Conservation (phyloP, 2,888 invertebrate species). For the Trypoxylon attenuatum region DNA sequence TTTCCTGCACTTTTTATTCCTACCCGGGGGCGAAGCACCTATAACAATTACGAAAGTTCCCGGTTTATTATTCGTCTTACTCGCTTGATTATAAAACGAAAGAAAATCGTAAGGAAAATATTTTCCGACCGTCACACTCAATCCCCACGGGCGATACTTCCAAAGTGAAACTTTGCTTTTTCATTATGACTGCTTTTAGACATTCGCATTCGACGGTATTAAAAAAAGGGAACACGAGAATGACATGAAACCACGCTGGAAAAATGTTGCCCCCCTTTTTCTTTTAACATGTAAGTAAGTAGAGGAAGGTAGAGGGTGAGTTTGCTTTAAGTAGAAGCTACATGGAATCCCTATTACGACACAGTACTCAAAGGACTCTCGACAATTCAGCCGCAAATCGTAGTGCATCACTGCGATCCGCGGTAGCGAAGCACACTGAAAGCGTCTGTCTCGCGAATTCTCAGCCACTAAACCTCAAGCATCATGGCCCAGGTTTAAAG, state of each 20-base stretch:
- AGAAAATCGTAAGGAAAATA: slow-evolving; percentile 12
- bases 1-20: not conserved
- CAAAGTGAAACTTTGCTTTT: slow-evolving; percentile 9
- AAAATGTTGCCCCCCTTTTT: too few relatives aligned
- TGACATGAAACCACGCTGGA: slow-evolving; percentile 7
- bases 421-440: not conserved
- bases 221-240: slow-evolving; percentile 6
- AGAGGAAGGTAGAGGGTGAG: too few relatives aligned
- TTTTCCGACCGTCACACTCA: slow-evolving; percentile 7
- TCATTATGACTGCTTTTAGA: slow-evolving; percentile 4
- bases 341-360: not conserved
- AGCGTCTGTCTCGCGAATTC: not conserved
- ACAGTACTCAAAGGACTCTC: not conserved
- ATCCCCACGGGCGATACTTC: not conserved
- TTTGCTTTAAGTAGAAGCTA: too few relatives aligned
- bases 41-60: not conserved
- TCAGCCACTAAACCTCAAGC: not conserved
- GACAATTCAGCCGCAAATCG: not conserved
- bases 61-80: not conserved
- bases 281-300: too few relatives aligned
- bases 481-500: not conserved
- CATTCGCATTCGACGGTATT: not conserved
- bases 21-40: not conserved
- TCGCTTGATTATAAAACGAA: not conserved
- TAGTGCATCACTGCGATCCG: not conserved